Conservation (phyloP, 2,113 vertebrate species). For the Alethe castanea region DNA sequence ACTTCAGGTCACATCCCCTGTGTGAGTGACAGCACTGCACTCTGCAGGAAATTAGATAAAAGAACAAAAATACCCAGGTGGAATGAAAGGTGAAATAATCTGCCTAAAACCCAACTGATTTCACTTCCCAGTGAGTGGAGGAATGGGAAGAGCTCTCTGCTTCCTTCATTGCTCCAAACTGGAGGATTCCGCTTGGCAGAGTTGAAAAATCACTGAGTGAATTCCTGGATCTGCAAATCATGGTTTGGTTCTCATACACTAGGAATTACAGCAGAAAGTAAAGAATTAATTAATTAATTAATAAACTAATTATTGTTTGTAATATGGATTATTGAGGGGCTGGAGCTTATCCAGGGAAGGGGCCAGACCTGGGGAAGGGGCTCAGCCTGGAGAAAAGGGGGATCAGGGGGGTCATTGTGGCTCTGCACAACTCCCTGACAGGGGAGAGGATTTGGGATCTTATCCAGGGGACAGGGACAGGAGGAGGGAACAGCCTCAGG, state of each 20-base stretch:
- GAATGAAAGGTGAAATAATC: not conserved
- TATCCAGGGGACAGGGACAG: not conserved
- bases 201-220: not conserved
- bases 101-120: not conserved
- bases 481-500: not conserved
- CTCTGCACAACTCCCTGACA: not conserved
- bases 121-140: not conserved
- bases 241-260: not conserved
- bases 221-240: not conserved
- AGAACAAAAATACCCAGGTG: not conserved
- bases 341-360: not conserved
- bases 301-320: not conserved
- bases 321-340: not conserved
- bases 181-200: not conserved
- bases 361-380: fast-evolving
- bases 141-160: not conserved
- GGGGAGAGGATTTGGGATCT: not conserved
- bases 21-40: not conserved
- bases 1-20: not conserved
- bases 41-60: not conserved
- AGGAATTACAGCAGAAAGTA: not conserved
- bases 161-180: not conserved
- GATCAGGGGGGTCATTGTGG: not conserved
- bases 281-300: too few relatives aligned
- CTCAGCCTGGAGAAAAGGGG: not conserved